A percentile compares a stretch with the other conserved stretches of the same genome.
These are phyloP conservation scores for Amniataba percoides DNA, from an alignment of 2,797 vertebrate species.

Conservation along the genomic window DNA sequence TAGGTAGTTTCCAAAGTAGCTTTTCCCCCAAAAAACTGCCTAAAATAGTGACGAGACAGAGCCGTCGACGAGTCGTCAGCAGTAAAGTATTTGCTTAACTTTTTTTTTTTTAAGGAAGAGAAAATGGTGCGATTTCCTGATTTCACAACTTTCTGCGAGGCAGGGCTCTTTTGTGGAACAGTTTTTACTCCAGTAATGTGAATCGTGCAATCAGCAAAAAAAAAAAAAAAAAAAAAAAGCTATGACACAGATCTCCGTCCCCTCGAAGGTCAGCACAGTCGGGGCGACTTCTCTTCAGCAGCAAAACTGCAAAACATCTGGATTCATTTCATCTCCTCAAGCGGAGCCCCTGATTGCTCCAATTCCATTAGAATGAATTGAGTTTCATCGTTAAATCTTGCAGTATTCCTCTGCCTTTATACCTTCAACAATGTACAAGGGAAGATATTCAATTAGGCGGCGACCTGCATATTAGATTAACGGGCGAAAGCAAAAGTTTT, in stretches of 20 bases:
- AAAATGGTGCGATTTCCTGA: background rate
- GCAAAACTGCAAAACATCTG: background rate
- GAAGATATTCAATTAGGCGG: background rate
- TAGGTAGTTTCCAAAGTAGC: background rate
- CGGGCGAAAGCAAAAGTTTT: too few species aligned
- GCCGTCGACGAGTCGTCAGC: background rate
- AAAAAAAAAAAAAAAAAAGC: too few species aligned
- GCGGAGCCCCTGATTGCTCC: too few species aligned
- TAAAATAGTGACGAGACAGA: background rate
- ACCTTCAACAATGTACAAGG: too few species aligned
- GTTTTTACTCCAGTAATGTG: background rate
- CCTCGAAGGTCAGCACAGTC: background rate
- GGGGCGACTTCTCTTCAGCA: too few species aligned
- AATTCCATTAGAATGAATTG: background rate
- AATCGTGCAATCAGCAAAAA: background rate
- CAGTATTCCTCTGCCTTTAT: background rate
- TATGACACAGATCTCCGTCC: background rate
- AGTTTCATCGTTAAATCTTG: background rate
- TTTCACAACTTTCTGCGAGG: background rate
- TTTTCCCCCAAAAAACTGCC: background rate
- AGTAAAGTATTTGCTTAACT: background rate
- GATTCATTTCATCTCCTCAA: background rate
- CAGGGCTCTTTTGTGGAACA: background rate
- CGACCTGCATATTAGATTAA: too few species aligned
- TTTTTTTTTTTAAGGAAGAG: background rate